Percentiles rank a stretch among this genome's conserved stretches.
Conservation (phyloP, 2,797 vertebrate genomes). For the Ara ararauna region DNA sequence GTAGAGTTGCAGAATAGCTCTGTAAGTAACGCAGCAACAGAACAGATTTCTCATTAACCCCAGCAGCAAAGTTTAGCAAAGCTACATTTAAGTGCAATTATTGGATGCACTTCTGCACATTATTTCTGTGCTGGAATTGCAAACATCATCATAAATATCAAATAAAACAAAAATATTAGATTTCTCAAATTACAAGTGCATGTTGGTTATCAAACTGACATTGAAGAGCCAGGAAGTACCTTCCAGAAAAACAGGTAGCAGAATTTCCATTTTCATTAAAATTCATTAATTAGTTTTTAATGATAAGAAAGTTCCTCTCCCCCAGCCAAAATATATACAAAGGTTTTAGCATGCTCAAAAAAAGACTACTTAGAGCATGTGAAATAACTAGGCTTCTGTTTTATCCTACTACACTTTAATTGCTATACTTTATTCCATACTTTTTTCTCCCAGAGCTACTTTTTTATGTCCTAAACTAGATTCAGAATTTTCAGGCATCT, state of each 20-base stretch:
- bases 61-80: not conserved
- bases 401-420: not conserved
- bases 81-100: not conserved
- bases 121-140: not conserved
- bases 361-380: not conserved
- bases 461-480: slow-evolving; percentile 41
- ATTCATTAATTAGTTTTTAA: not conserved
- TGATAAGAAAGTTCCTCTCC: not conserved
- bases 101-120: not conserved
- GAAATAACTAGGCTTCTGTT: not conserved
- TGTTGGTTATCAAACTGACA: not conserved
- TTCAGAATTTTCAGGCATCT: not conserved
- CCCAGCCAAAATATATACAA: not conserved
- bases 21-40: not conserved
- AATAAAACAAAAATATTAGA: not conserved
- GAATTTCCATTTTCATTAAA: not conserved
- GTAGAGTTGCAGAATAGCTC: not conserved
- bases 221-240: not conserved
- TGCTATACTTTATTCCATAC: not conserved
- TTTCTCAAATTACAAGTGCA: not conserved
- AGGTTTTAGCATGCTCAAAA: not conserved
- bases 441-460: slow-evolving; percentile 1
- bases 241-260: not conserved
- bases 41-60: not conserved
- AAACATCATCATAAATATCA: not conserved